Evolutionary conservation across 2,113 vertebrate species (phyloP).

Genomic region (Potamarius usumacintae): DNA sequence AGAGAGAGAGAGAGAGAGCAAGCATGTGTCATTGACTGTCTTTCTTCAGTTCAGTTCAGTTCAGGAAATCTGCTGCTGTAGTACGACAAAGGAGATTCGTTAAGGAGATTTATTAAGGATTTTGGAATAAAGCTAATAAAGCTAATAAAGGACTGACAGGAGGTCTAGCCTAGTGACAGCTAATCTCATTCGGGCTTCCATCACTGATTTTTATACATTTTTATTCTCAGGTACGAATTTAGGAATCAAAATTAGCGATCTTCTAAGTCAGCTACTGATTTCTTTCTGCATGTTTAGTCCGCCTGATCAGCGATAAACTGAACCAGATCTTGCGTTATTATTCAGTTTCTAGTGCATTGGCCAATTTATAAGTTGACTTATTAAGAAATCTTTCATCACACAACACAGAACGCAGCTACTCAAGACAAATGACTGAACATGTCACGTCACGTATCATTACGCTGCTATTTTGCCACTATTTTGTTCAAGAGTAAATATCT

Average conservation of each 20-base stretch:
- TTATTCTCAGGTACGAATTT: neutral
- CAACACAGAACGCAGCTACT: no score
- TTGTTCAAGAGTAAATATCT: no score
- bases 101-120: constrained; percentile 12
- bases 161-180: neutral
- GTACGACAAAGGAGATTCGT: constrained; percentile 46
- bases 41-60: constrained; percentile 57
- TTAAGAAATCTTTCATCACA: no score
- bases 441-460: no score
- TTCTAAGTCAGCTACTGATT: neutral
- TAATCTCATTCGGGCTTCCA: neutral
- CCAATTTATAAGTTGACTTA: no score
- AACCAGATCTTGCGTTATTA: no score
- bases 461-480: no score
- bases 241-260: neutral
- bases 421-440: no score
- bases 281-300: no score
- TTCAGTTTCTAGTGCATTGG: no score
- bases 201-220: neutral
- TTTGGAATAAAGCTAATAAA: constrained; percentile 48
- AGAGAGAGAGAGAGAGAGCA: constrained; percentile 47
- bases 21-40: constrained; percentile 67
- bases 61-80: constrained; percentile 51
- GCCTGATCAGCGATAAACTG: no score
- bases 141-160: constrained; percentile 25